Evolutionary conservation across 1,140 invertebrate species (phyloP).

Genomic region (Callitettix versicolor): DNA sequence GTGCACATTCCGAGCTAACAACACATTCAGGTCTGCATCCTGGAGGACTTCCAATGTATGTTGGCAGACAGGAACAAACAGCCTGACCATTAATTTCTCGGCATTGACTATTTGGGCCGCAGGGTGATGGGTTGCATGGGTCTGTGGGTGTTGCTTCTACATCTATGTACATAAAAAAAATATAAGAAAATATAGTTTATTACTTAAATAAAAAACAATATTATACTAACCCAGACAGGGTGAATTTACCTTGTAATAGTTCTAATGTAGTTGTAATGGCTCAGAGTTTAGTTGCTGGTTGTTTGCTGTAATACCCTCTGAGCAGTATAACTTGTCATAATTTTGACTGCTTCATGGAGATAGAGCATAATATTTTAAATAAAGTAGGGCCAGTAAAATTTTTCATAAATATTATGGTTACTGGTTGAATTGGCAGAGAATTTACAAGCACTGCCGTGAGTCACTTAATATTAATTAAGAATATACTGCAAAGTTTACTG

Average conservation of each 20-base stretch:
- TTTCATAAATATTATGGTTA: too few relatives aligned
- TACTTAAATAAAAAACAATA: neutral
- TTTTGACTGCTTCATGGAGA: too few relatives aligned
- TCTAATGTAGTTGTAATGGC: too few relatives aligned
- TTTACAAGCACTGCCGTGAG: too few relatives aligned
- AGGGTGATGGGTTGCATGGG: slow-evolving; percentile 47
- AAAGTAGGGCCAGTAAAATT: too few relatives aligned
- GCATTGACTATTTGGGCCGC: slow-evolving; percentile 59
- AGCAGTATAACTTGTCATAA: too few relatives aligned
- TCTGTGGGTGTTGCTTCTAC: slow-evolving; percentile 30
- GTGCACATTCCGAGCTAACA: slow-evolving; percentile 39
- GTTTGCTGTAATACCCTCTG: too few relatives aligned
- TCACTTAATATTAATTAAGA: too few relatives aligned
- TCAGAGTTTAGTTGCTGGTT: too few relatives aligned
- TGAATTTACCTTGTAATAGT: neutral
- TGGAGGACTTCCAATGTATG: slow-evolving; percentile 36
- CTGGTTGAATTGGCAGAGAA: too few relatives aligned
- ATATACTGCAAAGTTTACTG: too few relatives aligned
- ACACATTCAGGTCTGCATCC: slow-evolving; percentile 43
- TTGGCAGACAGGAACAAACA: slow-evolving; percentile 42
- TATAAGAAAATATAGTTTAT: neutral
- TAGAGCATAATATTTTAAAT: too few relatives aligned
- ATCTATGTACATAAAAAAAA: slow-evolving; percentile 42
- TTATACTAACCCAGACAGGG: neutral
- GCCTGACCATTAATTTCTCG: slow-evolving; percentile 41